Evolutionary conservation across 2,888 invertebrate species (phyloP).

Genomic region (Catonia carolina): DNA sequence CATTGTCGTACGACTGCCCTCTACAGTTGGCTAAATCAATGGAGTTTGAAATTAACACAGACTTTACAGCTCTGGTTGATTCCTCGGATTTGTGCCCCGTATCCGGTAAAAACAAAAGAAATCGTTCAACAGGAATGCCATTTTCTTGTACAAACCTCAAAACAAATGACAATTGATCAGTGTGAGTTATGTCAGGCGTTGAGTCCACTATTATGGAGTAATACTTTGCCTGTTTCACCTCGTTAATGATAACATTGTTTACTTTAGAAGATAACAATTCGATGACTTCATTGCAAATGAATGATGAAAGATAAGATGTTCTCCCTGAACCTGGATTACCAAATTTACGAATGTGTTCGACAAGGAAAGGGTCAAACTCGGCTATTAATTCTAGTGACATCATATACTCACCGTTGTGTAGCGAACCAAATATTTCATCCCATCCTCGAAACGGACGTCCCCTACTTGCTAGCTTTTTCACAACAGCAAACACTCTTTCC

Average conservation of each 20-base stretch:
- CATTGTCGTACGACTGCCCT: constrained; percentile 37
- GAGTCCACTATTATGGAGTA: constrained; percentile 17
- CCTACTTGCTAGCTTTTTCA: constrained; percentile 20
- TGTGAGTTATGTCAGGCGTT: constrained; percentile 20
- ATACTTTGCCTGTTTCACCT: constrained; percentile 17
- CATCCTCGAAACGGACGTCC: constrained; percentile 20
- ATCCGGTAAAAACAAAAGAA: constrained; percentile 17
- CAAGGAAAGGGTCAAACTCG: constrained; percentile 19
- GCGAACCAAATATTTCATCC: constrained; percentile 23
- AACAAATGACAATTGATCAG: constrained; percentile 22
- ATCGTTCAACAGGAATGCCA: constrained; percentile 20
- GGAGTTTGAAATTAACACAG: too few relatives aligned
- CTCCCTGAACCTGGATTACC: constrained; percentile 17
- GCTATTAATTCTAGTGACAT: constrained; percentile 22
- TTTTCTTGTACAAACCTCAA: constrained; percentile 20
- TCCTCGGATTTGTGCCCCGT: constrained; percentile 16
- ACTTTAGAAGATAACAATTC: constrained; percentile 15
- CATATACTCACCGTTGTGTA: constrained; percentile 19
- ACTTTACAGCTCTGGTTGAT: constrained; percentile 9
- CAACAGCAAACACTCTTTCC: constrained; percentile 20
- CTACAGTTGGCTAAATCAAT: constrained; percentile 32
- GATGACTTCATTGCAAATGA: constrained; percentile 18
- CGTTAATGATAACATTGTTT: constrained; percentile 14
- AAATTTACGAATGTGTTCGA: constrained; percentile 15
- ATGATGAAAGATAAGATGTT: constrained; percentile 20